phyloP scores from a whole-genome alignment of 2,888 invertebrate genomes.

The Thecophora atra region DNA sequence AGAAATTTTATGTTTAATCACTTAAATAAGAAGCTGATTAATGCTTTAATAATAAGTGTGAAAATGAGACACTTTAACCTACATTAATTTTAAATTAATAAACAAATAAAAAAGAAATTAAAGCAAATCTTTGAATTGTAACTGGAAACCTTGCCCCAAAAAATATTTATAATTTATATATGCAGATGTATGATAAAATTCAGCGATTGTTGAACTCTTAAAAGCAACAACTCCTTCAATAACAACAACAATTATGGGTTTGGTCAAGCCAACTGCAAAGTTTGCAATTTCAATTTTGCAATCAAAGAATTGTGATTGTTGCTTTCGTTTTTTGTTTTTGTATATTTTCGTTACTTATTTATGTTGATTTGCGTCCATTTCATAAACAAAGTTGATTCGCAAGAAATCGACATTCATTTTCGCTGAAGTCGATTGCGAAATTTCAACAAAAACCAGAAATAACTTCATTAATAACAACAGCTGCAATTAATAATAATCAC shows the following conservation, averaged over 20 bases:
- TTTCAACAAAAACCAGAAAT: slow-evolving; percentile 1
- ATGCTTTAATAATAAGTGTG: too few relatives aligned
- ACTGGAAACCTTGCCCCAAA: too few relatives aligned
- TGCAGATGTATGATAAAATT: too few relatives aligned
- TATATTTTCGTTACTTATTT: slow-evolving; percentile 12
- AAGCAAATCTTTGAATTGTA: too few relatives aligned
- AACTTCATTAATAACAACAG: background rate
- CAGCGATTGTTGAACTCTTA: background rate
- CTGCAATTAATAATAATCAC: background rate
- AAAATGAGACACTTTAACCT: too few relatives aligned
- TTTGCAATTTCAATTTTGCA: slow-evolving; percentile 35
- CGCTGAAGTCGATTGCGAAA: slow-evolving; percentile 19
- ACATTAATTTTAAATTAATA: too few relatives aligned
- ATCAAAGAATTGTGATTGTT: slow-evolving; percentile 24
- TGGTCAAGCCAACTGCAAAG: slow-evolving; percentile 32
- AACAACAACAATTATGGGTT: slow-evolving; percentile 28
- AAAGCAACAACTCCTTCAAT: background rate
- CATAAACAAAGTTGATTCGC: background rate
- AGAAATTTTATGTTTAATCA: too few relatives aligned
- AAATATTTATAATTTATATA: too few relatives aligned
- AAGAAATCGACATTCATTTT: slow-evolving; percentile 10
- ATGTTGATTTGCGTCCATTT: background rate
- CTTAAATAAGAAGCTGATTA: too few relatives aligned
- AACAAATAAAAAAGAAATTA: too few relatives aligned
- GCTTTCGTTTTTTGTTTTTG: too few relatives aligned